Percentiles rank a stretch among this genome's conserved stretches.
These are phyloP conservation scores for Pachliopta kotzebuea DNA, from an alignment of 2,888 invertebrate species.

Conservation along the genomic window DNA sequence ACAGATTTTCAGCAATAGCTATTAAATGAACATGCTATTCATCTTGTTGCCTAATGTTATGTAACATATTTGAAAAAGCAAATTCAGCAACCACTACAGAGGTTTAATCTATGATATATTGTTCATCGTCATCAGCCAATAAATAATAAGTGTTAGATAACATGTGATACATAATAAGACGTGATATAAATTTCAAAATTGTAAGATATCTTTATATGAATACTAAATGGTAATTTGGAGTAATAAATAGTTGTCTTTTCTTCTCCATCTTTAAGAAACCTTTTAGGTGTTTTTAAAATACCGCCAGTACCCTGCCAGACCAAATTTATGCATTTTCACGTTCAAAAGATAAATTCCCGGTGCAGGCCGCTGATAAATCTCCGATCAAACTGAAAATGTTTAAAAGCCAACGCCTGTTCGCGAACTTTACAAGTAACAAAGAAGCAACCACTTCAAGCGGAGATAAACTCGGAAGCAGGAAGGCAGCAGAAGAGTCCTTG, in stretches of 20 bases:
- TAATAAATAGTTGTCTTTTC: too few species aligned
- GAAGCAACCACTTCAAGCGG: constrained; percentile 38
- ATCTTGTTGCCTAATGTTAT: too few species aligned
- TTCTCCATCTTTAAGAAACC: neutral
- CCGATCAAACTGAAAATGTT: constrained; percentile 31
- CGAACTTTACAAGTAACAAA: constrained; percentile 40
- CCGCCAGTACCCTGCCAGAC: neutral
- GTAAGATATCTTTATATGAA: too few species aligned
- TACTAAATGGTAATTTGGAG: too few species aligned
- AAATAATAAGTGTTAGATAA: too few species aligned
- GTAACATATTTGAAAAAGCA: too few species aligned
- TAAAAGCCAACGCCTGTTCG: constrained; percentile 29
- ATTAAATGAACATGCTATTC: neutral
- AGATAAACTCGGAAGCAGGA: constrained; percentile 42
- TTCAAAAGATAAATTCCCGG: constrained; percentile 21
- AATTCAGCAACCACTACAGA: too few species aligned
- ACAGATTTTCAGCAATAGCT: neutral
- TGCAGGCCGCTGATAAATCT: constrained; percentile 12
- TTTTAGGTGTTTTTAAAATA: neutral
- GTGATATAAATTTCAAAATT: too few species aligned
- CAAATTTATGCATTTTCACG: constrained; percentile 27
- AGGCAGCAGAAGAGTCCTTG: constrained; percentile 37
- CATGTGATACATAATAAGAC: too few species aligned
- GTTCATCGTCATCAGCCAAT: too few species aligned
- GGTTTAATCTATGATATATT: too few species aligned